These are phyloP conservation scores for Ibycter americanus DNA, from an alignment of 2,797 vertebrate genomes.

Conservation along the genomic window DNA sequence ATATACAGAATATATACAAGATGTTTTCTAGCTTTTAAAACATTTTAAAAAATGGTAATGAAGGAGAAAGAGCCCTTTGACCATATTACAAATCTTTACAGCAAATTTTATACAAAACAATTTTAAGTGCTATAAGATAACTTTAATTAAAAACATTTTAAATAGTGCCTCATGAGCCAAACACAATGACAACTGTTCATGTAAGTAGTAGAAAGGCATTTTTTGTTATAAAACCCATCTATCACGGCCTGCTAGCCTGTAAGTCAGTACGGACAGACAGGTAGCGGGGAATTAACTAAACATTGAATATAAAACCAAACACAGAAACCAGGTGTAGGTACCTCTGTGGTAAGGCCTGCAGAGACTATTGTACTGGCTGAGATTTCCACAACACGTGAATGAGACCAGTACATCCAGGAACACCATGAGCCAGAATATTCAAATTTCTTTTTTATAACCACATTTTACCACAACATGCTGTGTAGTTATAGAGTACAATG, in stretches of 20 bases:
- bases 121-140: constrained; percentile 98
- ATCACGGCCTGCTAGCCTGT: constrained; percentile 27
- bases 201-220: constrained; percentile 69
- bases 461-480: not conserved
- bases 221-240: constrained; percentile 57
- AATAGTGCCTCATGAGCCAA: constrained; percentile 94
- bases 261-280: constrained; percentile 25
- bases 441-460: not conserved
- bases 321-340: not conserved
- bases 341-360: not conserved
- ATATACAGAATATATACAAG: constrained; percentile 97
- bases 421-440: not conserved
- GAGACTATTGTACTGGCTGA: not conserved
- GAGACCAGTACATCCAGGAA: not conserved
- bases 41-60: constrained; percentile 87
- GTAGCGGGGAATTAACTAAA: not conserved
- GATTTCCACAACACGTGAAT: not conserved
- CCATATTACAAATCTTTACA: constrained; percentile 91
- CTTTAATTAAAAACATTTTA: constrained; percentile 79
- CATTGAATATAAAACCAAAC: not conserved
- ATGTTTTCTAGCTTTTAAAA: constrained; percentile 92
- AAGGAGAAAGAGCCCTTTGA: constrained; percentile 88
- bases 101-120: constrained; percentile 88
- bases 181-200: constrained; percentile 59
- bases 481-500: not conserved